Base-by-base conservation (phyloP, 1,140 invertebrate species). In the Catajapyx aquilonaris region DNA sequence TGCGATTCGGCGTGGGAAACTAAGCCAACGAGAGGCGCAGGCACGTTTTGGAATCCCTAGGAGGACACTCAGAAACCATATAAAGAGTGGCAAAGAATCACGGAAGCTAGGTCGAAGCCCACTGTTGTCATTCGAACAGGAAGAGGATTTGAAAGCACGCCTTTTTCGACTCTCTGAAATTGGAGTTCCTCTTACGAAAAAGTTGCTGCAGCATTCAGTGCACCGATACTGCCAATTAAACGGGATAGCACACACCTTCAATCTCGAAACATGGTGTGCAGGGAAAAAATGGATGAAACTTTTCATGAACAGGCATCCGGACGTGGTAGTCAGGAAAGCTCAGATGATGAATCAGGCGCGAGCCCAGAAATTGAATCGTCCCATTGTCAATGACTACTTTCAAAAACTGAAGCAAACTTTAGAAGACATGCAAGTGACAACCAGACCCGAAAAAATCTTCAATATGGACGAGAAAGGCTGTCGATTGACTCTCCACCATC, bases 381-480 rank as follows among this genome's bases (percentile, higher is more conserved):
- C 39, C 36, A 50, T 55, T 32, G 52, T 55, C 15, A 30, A 44
- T 9, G 45, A 55, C 40, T 39, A 52, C 41, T 52, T 54, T 38
- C 23, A 45, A 18, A 55, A 51, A 42, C 35, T 52, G 20, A 35
- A 47, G 33, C 21, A 43, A 37, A 15, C 55, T 3, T 44, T 52
- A 22, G 38, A 46, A 5, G 41, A 46, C 30, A 40, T 44, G 13
- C 35, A 50, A 23, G 31, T 59, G 19, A 32, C 18, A 15, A 31
- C 51, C 35, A 41, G 41, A 32, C 50, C 51, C 33, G 35, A 57
- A 40, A 41, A 33, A 10, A 51, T 59, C 18, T 57, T 45, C 39
- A 59, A 59, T 39, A 46, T 59, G 39, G 57, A 59, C 46, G 54
- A 61, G 44, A 61, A 59, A 38, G 54, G 51, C 1, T 54, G 54